Percentiles rank a stretch among this genome's conserved stretches.
These are phyloP conservation scores for Mamestra configurata DNA, from an alignment of 1,140 invertebrate genomes.

Conservation along the genomic window DNA sequence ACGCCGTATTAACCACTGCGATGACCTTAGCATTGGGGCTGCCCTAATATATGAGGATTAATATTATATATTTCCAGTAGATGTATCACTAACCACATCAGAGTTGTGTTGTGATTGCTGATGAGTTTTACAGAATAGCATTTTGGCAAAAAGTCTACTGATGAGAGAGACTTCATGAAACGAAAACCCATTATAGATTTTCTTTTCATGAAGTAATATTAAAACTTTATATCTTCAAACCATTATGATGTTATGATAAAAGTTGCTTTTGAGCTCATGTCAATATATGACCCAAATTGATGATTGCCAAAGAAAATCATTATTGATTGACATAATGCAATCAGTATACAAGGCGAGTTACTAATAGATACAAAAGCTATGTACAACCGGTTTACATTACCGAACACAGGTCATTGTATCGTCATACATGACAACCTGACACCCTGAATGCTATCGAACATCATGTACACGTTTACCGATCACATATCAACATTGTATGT, in stretches of 20 bases:
- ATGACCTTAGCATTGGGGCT: conserved; percentile 41
- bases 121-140: neutral
- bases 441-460: neutral
- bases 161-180: no score
- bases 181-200: no score
- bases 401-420: neutral
- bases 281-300: no score
- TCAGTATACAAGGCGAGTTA: no score
- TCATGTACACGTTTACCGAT: neutral
- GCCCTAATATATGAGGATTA: conserved; percentile 35
- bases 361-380: no score
- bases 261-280: no score
- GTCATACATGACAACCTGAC: conserved; percentile 5
- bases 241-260: no score
- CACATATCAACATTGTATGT: neutral
- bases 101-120: neutral
- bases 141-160: no score
- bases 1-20: conserved; percentile 47
- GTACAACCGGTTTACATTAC: neutral
- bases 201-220: no score
- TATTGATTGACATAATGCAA: no score
- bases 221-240: no score
- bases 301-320: no score
- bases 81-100: conserved; percentile 14
- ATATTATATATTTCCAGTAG: conserved; percentile 21